Conservation (phyloP, 2,113 vertebrate species). For the Lucifuga dentata region DNA sequence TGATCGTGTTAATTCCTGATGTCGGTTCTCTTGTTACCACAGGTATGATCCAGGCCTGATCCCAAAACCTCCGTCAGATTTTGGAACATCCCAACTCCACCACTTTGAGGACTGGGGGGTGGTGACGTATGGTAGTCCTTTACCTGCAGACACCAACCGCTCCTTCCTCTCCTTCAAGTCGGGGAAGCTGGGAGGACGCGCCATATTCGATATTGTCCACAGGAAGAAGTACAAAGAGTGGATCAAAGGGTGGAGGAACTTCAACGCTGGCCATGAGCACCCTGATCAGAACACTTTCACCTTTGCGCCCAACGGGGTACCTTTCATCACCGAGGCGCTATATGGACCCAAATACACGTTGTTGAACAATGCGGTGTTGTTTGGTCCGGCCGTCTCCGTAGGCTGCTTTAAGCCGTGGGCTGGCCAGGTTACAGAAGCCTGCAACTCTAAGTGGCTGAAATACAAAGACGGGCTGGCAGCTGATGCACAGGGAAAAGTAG, state of each 20-base stretch:
- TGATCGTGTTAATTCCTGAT: background rate
- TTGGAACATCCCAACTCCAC: conserved; percentile 88
- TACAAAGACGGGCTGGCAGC: conserved; percentile 92
- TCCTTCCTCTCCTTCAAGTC: conserved; percentile 98
- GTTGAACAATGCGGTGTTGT: conserved; percentile 94
- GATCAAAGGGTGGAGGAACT: conserved; percentile 97
- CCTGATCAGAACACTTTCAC: conserved; percentile 98
- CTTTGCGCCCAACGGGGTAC: conserved; percentile 93
- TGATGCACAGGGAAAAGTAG: conserved; percentile 88
- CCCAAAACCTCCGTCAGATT: conserved; percentile 89
- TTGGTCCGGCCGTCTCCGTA: conserved; percentile 85
- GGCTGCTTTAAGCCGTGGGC: conserved; percentile 95
- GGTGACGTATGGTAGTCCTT: conserved; percentile 92
- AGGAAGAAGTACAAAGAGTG: conserved; percentile 94
- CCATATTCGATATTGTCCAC: conserved; percentile 97
- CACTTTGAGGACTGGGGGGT: conserved; percentile 99
- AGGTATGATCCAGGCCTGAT: conserved; percentile 93
- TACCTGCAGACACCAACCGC: conserved; percentile 88
- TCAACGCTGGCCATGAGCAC: conserved; percentile 97
- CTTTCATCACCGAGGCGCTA: conserved; percentile 96
- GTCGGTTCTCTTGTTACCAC: conserved; percentile 33
- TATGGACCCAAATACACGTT: conserved; percentile 97
- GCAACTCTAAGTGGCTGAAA: conserved; percentile 96
- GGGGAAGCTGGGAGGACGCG: conserved; percentile 95
- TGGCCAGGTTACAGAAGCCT: conserved; percentile 96